phyloP scores from a whole-genome alignment of 1,140 invertebrate genomes.

The Drosophila suzukii region DNA sequence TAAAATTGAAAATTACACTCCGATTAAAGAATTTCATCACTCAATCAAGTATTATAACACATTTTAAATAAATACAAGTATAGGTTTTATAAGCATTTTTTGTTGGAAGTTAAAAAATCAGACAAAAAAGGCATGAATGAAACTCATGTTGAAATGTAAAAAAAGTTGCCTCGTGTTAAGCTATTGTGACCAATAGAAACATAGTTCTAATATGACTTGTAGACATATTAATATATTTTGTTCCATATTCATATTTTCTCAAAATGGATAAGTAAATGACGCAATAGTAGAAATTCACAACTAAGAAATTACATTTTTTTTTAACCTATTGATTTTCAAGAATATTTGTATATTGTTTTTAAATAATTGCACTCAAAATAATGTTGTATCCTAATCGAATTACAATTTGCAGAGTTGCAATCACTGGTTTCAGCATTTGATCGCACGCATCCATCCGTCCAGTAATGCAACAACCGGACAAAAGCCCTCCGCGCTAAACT shows the following conservation, averaged over 20 bases:
- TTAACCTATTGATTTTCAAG: too few relatives aligned
- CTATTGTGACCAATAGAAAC: neutral
- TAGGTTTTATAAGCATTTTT: too few relatives aligned
- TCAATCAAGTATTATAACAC: neutral
- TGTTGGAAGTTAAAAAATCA: too few relatives aligned
- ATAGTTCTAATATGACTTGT: neutral
- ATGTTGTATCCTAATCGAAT: too few relatives aligned
- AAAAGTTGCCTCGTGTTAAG: neutral
- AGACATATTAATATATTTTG: neutral
- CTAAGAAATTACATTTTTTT: too few relatives aligned
- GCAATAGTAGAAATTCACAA: too few relatives aligned
- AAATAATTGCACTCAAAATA: too few relatives aligned
- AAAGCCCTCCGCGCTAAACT: slow-evolving; percentile 9
- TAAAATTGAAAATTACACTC: neutral
- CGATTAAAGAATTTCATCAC: neutral
- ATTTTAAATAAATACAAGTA: neutral
- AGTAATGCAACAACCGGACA: slow-evolving; percentile 16
- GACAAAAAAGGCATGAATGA: neutral
- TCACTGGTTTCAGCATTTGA: neutral
- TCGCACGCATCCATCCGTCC: slow-evolving; percentile 2
- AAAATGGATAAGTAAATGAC: neutral
- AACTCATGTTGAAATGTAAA: neutral
- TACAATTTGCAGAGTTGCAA: slow-evolving; percentile 3
- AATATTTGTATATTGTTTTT: too few relatives aligned
- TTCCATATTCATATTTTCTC: neutral